These are phyloP conservation scores for Congeria kusceri DNA, from an alignment of 2,888 invertebrate species.

Conservation along the genomic window DNA sequence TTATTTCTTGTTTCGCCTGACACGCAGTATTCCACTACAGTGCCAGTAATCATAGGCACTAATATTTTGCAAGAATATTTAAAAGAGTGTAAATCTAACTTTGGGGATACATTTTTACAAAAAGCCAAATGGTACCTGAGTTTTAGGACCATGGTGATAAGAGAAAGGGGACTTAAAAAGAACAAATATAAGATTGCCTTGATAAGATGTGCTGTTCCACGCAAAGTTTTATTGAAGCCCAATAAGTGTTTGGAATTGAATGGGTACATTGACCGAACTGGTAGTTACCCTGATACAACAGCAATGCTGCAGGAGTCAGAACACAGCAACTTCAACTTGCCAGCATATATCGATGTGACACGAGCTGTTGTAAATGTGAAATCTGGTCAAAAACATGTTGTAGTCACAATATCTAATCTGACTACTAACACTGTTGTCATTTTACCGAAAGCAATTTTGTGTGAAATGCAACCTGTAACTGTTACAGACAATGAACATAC, in stretches of 20 bases:
- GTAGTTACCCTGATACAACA: constrained; percentile 36
- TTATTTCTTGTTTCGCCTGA: constrained; percentile 33
- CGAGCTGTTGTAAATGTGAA: constrained; percentile 28
- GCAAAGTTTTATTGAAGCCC: background rate
- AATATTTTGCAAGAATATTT: too few species aligned
- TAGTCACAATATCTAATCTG: constrained; percentile 36
- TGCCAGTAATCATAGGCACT: too few species aligned
- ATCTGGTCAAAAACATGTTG: constrained; percentile 14
- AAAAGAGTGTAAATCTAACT: too few species aligned
- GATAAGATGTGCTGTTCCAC: too few species aligned
- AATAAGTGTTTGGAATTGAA: background rate
- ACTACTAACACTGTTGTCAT: constrained; percentile 46
- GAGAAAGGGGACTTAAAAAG: too few species aligned
- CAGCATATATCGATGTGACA: constrained; percentile 39
- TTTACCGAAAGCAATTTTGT: constrained; percentile 36
- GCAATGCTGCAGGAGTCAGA: constrained; percentile 47
- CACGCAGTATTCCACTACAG: too few species aligned
- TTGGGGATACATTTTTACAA: too few species aligned
- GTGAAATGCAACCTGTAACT: constrained; percentile 51
- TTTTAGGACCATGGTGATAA: too few species aligned
- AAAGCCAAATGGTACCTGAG: too few species aligned
- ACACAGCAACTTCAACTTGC: constrained; percentile 13
- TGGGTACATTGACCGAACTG: constrained; percentile 38
- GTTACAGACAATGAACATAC: constrained; percentile 11
- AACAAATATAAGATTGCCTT: too few species aligned